Evolutionary conservation across 2,113 vertebrate genomes (phyloP).

Genomic region (Gopherus evgoodei): DNA sequence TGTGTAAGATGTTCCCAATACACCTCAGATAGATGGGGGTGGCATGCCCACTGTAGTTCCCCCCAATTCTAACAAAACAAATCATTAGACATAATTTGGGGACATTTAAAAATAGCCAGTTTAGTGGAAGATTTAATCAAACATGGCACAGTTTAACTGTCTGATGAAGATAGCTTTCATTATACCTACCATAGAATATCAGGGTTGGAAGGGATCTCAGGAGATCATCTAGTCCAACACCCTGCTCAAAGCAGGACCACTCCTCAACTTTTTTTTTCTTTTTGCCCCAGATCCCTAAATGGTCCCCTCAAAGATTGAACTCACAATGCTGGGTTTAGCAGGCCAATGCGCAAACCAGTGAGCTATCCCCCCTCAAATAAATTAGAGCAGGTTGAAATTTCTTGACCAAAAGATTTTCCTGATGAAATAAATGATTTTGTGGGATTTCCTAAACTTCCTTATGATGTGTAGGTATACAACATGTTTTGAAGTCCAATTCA

Average conservation of each 20-base stretch:
- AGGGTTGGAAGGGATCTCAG: no score
- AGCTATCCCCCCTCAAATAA: not conserved
- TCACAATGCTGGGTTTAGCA: no score
- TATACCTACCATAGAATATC: not conserved
- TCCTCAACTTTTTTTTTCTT: no score
- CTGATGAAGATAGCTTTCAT: not conserved
- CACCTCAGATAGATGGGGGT: not conserved
- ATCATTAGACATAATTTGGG: not conserved
- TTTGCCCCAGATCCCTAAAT: no score
- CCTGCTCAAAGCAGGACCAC: no score
- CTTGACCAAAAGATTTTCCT: not conserved
- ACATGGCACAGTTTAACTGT: not conserved
- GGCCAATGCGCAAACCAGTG: no score
- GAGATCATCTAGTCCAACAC: no score
- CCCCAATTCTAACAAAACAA: not conserved
- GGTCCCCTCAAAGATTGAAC: no score
- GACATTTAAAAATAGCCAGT: not conserved
- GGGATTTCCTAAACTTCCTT: not conserved
- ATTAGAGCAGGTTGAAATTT: not conserved
- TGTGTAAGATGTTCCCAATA: not conserved
- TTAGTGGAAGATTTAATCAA: not conserved
- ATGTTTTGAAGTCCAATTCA: not conserved
- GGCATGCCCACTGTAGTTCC: not conserved
- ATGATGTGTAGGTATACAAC: not conserved
- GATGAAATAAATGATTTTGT: accelerated